Evolutionary conservation across 2,113 vertebrate species (phyloP).

Genomic region (Varanus komodoensis): DNA sequence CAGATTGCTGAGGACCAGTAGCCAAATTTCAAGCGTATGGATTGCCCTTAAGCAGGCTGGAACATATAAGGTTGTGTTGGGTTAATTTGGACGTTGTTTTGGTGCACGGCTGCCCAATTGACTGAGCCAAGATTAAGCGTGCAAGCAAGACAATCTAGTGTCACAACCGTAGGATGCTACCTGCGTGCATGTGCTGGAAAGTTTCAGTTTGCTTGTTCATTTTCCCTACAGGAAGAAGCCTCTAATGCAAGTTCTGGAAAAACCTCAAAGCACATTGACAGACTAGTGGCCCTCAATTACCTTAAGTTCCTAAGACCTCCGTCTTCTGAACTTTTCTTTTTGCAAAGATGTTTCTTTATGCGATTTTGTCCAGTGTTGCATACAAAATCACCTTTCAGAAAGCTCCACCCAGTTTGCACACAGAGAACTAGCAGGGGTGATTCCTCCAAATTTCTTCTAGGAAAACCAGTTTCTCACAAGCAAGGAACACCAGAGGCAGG

Average conservation of each 20-base stretch:
- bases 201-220: not conserved
- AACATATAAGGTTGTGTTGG: not conserved
- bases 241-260: not conserved
- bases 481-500: too few species aligned
- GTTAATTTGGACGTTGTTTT: not conserved
- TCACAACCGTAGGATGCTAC: not conserved
- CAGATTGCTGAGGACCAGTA: not conserved
- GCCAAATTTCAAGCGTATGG: not conserved
- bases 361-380: too few species aligned
- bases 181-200: not conserved
- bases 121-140: not conserved
- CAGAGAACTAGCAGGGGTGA: too few species aligned
- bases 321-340: too few species aligned
- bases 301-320: not conserved
- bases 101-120: not conserved
- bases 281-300: not conserved
- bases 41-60: not conserved
- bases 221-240: not conserved
- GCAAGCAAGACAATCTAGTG: not conserved
- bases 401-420: too few species aligned
- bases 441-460: too few species aligned
- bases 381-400: too few species aligned
- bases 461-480: too few species aligned
- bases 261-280: rapidly evolving
- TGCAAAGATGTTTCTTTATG: too few species aligned